phyloP scores from a whole-genome alignment of 1,140 invertebrate species.

The Tribolium castaneum region DNA sequence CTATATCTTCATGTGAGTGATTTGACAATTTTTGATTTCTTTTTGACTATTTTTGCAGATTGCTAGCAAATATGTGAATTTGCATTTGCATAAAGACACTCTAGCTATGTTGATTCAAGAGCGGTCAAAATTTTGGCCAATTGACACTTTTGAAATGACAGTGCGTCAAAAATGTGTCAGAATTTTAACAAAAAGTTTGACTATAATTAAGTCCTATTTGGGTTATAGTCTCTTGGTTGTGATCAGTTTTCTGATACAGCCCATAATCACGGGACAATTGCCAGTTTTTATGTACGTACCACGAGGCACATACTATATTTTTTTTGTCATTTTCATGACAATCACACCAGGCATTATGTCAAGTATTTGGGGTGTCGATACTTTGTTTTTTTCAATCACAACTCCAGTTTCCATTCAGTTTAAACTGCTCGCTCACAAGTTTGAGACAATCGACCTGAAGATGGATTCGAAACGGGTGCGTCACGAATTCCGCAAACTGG shows the following conservation, averaged over 20 bases:
- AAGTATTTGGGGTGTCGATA: slow-evolving; percentile 10
- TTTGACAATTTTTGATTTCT: neutral
- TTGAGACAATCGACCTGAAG: neutral
- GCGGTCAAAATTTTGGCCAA: neutral
- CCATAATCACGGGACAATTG: neutral
- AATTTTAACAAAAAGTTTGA: neutral
- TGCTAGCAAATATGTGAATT: neutral
- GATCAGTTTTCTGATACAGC: neutral
- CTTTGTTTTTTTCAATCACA: neutral
- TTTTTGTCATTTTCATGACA: neutral
- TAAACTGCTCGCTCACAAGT: neutral
- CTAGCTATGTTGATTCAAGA: neutral
- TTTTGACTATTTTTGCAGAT: neutral
- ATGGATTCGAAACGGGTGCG: neutral
- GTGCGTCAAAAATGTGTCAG: neutral
- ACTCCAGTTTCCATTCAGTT: neutral
- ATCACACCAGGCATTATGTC: neutral
- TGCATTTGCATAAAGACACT: neutral
- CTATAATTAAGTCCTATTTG: neutral
- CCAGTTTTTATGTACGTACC: neutral
- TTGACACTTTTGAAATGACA: neutral
- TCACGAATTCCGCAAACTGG: neutral
- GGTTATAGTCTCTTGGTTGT: neutral
- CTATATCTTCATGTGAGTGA: neutral
- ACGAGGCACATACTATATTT: neutral